Base-by-base conservation (phyloP, 2,888 invertebrate genomes). In the Spodoptera exigua region DNA sequence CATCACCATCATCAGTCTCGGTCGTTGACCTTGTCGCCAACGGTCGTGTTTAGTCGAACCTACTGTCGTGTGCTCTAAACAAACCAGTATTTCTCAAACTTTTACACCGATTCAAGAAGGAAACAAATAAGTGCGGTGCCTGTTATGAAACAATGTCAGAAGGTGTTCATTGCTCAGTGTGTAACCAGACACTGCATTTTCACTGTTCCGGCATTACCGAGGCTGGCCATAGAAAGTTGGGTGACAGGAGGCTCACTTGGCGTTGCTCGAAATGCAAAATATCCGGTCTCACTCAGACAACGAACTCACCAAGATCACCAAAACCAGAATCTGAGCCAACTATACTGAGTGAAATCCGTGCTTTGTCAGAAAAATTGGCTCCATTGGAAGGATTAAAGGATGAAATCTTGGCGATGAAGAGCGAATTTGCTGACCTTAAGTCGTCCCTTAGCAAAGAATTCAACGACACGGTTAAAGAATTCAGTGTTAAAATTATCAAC, bases 181-280 rank as follows among this genome's bases (percentile, higher is more conserved):
- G n/a, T n/a, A n/a, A n/a, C n/a, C n/a, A n/a, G n/a, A n/a, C 36
- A 11, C 12, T 39, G 39, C 16, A 39, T 37, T 37, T 37, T n/a
- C 36, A 37, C n/a, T 37, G 36, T 37, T n/a, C 36, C 12, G 36
- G 36, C n/a, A 39, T 39, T 3, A 39, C 39, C 5, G 39, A 39
- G 16, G 39, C 39, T 16, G 39, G 39, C 9, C 17, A 39, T 11
- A 14, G 39, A 7, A 39, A 16, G 16, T 16, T 39, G 7, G 39
- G 39, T 7, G 39, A 39, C 12, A 39, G 39, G n/a, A n/a, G n/a
- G n/a, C n/a, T n/a, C n/a, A n/a, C n/a, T n/a, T n/a, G n/a, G n/a
- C n/a, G n/a, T n/a, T n/a, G n/a, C n/a, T n/a, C n/a, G n/a, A n/a
- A n/a, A n/a, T n/a, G n/a, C n/a, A n/a, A n/a, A n/a, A n/a, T n/a